Evolutionary conservation across 2,113 vertebrate species (phyloP).

Genomic region (Platichthys stellatus): DNA sequence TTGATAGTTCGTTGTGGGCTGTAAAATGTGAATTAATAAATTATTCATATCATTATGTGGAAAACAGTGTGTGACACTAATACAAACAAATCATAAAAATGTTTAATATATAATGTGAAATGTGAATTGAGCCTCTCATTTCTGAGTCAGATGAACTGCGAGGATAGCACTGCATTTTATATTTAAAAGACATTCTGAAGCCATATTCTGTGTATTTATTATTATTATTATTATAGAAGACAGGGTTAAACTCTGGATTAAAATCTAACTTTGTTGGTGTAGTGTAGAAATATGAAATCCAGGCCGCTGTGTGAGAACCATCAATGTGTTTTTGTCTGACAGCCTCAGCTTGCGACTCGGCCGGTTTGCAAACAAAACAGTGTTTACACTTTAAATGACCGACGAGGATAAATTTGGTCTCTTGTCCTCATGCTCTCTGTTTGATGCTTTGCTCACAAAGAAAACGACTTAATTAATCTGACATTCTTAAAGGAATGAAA

Average conservation of each 20-base stretch:
- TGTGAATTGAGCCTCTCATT: neutral
- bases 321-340: constrained; percentile 44
- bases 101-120: constrained; percentile 35
- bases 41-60: constrained; percentile 81
- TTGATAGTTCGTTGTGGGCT: constrained; percentile 67
- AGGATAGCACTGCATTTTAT: neutral
- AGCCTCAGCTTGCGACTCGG: constrained; percentile 14
- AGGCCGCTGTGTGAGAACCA: constrained; percentile 45
- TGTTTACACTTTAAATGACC: neutral
- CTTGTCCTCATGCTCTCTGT: constrained; percentile 27
- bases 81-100: constrained; percentile 30
- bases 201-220: neutral
- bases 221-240: no score
- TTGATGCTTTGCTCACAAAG: constrained; percentile 10
- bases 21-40: constrained; percentile 84
- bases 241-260: no score
- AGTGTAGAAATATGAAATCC: constrained; percentile 10
- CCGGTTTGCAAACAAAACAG: constrained; percentile 32
- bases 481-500: neutral
- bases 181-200: neutral
- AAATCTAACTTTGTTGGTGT: no score
- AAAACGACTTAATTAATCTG: neutral
- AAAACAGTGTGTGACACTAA: constrained; percentile 57
- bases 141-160: neutral
- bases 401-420: constrained; percentile 30